These are phyloP conservation scores for Pangasius djambal DNA, from an alignment of 2,797 vertebrate genomes.

Conservation along the genomic window DNA sequence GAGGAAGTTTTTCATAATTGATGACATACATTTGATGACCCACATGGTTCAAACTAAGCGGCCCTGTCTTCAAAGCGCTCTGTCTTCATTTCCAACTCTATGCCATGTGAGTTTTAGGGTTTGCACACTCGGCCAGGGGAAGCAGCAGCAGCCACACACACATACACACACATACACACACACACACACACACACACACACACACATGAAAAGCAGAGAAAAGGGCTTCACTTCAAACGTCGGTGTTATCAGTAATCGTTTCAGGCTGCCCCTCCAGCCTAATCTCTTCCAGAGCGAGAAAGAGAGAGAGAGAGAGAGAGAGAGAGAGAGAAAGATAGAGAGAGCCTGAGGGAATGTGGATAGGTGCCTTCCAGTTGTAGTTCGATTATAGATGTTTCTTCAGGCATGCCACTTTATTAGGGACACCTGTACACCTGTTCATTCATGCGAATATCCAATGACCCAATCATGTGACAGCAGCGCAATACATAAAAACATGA, in stretches of 20 bases:
- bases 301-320: neutral
- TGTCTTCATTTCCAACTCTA: constrained; percentile 73
- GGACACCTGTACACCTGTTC: neutral
- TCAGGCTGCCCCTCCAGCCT: constrained; percentile 78
- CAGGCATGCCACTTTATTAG: constrained; percentile 5
- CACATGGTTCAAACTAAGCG: constrained; percentile 69
- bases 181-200: constrained; percentile 18
- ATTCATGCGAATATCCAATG: neutral
- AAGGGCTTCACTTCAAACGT: constrained; percentile 78
- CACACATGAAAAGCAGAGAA: constrained; percentile 15
- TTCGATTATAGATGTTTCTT: neutral
- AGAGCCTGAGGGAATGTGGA: neutral
- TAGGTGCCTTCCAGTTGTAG: neutral
- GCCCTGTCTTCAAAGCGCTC: constrained; percentile 80
- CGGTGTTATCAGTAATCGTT: constrained; percentile 86
- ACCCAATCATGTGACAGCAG: neutral
- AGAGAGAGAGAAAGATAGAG: neutral
- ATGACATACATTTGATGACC: constrained; percentile 68
- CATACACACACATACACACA: constrained; percentile 31
- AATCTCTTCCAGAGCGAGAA: constrained; percentile 84
- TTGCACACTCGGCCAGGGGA: constrained; percentile 61
- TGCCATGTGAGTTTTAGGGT: constrained; percentile 68
- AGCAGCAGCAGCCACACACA: constrained; percentile 66
- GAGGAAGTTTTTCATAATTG: constrained; percentile 68
- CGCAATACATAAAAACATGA: neutral